Conservation (phyloP, 2,888 invertebrate genomes). For the Eilema sororculum region DNA sequence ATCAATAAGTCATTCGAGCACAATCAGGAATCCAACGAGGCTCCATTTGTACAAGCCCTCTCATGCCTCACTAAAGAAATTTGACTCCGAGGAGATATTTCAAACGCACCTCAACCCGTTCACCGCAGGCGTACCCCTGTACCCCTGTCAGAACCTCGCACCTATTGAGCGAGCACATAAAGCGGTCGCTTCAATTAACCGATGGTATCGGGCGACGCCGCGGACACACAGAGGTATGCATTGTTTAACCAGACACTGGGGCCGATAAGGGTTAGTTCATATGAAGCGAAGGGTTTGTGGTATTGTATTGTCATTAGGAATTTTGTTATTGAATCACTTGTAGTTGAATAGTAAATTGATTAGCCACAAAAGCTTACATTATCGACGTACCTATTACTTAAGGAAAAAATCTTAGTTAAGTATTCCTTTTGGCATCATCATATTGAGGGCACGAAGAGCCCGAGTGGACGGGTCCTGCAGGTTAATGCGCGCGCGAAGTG, state of each 20-base stretch:
- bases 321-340: too few species aligned
- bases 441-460: too few species aligned
- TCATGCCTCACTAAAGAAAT: neutral
- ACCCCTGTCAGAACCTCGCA: slow-evolving; percentile 17
- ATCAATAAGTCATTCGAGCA: neutral
- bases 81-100: slow-evolving; percentile 10
- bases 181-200: slow-evolving; percentile 36
- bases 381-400: too few species aligned
- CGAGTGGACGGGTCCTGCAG: too few species aligned
- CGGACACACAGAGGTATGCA: slow-evolving; percentile 19
- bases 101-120: slow-evolving; percentile 8
- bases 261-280: neutral
- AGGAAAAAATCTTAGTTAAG: too few species aligned
- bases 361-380: too few species aligned
- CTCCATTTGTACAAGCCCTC: neutral
- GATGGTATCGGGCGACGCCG: slow-evolving; percentile 23
- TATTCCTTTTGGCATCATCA: too few species aligned
- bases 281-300: neutral
- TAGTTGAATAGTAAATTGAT: too few species aligned
- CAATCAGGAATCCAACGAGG: neutral
- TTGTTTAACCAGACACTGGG: slow-evolving; percentile 26
- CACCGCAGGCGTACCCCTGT: slow-evolving; percentile 6
- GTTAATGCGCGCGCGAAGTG: too few species aligned
- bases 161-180: slow-evolving; percentile 20
- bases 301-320: too few species aligned